Evolutionary conservation across 2,888 invertebrate genomes (phyloP), one percentile per base, ranked within the genome.

Genomic region (Ennomos fuscantarius): DNA sequence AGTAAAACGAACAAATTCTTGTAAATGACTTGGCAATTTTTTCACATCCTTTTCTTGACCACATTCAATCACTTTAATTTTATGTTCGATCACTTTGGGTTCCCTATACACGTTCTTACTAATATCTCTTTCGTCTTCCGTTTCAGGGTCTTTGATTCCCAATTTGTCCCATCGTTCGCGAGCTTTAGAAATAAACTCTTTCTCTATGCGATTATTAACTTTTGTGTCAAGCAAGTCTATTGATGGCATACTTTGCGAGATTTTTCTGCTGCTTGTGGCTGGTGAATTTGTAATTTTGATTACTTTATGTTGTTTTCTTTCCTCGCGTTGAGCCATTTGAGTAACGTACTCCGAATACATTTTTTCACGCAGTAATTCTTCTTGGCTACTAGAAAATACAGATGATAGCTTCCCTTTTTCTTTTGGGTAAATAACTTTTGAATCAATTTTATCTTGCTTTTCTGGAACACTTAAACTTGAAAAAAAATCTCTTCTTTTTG

Each of bases 341-440:
- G 93, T 93, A 77, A 96, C 94, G 87, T 97, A 97, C 81, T 97
- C 97, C 69, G 96, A 94, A 84, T 96, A 97, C 97, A 97, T 97
- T 84, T 95, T 94, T 66, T 95, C 95, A 8, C 97, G 94, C 70
- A 96, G 94, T 40, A 94, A 90, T 81, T 97, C 96, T 62, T 94
- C 94, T 79, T 96, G 95, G 45, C 95, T 95, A 8, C 94, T 93
- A 9, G 92, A 93, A 39, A 94, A 88, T 56, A 82, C 68, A 41
- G 85, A 81, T 15, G 82, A 81, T 15, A 87, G 59, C 68, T 84
- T 87, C 43, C 73, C 71, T 62, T 81, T 83, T 48, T 72, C 73
- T 31, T 33, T 39, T 9, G 36, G 54, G 1, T 45, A 13, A 15
- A 24, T 45, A 13, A 33, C 8, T 11, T 36, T 58, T 11, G 32